phyloP scores from a whole-genome alignment of 2,888 invertebrate genomes.

The Lasius fuliginosus region DNA sequence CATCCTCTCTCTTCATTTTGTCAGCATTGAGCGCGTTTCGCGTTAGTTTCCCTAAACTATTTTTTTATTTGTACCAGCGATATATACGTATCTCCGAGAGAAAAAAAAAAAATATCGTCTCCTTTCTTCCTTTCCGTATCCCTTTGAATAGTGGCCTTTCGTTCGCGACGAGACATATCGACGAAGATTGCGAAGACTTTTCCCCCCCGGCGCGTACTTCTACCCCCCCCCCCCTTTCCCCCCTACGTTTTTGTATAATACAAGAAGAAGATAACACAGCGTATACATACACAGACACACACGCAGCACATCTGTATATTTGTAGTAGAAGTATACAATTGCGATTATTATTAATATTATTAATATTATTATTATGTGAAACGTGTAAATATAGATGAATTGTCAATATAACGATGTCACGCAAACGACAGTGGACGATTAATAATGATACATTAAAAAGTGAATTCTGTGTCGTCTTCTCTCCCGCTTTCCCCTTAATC shows the following conservation, averaged over 20 bases:
- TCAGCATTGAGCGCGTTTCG: not conserved
- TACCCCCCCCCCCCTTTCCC: slow-evolving; percentile 20
- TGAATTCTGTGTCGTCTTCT: slow-evolving; percentile 22
- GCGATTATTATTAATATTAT: slow-evolving; percentile 77
- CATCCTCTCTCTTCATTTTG: not conserved
- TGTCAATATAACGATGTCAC: slow-evolving; percentile 84
- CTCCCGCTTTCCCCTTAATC: not conserved
- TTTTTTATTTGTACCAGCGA: slow-evolving; percentile 10
- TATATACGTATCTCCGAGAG: not conserved
- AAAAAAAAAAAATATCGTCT: not conserved
- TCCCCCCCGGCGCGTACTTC: slow-evolving; percentile 52
- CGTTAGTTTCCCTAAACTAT: not conserved
- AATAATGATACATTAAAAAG: slow-evolving; percentile 84
- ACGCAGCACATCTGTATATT: slow-evolving; percentile 83
- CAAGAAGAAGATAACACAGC: slow-evolving; percentile 58
- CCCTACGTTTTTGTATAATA: slow-evolving; percentile 75
- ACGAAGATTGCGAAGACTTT: slow-evolving; percentile 80
- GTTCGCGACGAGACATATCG: slow-evolving; percentile 59
- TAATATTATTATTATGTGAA: slow-evolving; percentile 78
- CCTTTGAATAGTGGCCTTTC: slow-evolving; percentile 60
- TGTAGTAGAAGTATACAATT: slow-evolving; percentile 82
- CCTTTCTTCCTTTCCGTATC: slow-evolving; percentile 23
- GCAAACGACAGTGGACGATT: slow-evolving; percentile 83
- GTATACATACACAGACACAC: slow-evolving; percentile 62
- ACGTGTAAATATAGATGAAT: slow-evolving; percentile 82